Evolutionary conservation across 2,888 invertebrate species (phyloP).

Genomic region (Eupithecia pulchellata): DNA sequence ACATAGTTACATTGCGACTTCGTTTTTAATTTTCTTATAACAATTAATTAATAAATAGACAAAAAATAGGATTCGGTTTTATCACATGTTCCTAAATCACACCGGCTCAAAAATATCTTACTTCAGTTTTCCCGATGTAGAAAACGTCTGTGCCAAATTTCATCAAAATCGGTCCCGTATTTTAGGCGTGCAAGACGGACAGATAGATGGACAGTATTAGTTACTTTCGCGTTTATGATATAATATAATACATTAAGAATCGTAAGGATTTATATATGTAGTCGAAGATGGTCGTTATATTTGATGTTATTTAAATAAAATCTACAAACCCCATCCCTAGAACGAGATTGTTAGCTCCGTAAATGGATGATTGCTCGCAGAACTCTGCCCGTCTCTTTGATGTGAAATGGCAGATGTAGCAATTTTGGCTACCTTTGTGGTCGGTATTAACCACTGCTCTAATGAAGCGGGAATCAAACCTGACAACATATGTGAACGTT

Average conservation of each 20-base stretch:
- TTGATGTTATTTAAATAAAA: neutral
- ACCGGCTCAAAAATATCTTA: no score
- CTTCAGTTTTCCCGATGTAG: no score
- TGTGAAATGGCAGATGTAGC: constrained; percentile 45
- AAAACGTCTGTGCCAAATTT: no score
- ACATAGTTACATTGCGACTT: neutral
- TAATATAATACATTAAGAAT: no score
- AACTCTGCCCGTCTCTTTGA: constrained; percentile 48
- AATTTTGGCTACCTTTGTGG: constrained; percentile 42
- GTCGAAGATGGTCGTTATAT: neutral
- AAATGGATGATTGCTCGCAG: constrained; percentile 55
- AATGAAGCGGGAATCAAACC: constrained; percentile 33
- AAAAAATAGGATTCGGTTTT: no score
- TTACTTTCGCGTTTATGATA: no score
- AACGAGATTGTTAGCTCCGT: constrained; percentile 37
- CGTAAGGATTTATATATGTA: no score
- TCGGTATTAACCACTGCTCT: constrained; percentile 36
- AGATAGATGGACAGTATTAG: no score
- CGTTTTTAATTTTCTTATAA: neutral
- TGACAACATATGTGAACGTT: neutral
- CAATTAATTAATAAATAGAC: no score
- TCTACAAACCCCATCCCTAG: neutral
- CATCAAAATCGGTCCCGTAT: no score
- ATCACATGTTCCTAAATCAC: no score
- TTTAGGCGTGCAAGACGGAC: no score